Evolutionary conservation across 2,888 invertebrate species (phyloP), one percentile per base, ranked within the genome.

Genomic region (Euplexia lucipara): DNA sequence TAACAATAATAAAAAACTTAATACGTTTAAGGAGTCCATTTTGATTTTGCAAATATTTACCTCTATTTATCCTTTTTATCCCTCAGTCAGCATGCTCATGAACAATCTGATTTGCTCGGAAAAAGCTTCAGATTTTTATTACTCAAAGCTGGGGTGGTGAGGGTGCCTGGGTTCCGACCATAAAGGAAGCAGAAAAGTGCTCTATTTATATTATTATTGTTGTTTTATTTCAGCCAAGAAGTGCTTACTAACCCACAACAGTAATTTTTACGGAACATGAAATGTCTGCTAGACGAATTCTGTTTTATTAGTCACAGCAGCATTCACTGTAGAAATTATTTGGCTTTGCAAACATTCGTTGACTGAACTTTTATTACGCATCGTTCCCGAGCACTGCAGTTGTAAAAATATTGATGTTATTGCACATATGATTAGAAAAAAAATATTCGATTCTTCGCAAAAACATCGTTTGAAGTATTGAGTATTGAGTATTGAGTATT

Each of bases 1-100:
- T n/a, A n/a, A n/a, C n/a, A n/a, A n/a, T n/a, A n/a, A n/a, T n/a
- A n/a, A n/a, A n/a, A n/a, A n/a, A n/a, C n/a, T n/a, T n/a, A n/a
- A n/a, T n/a, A n/a, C n/a, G n/a, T n/a, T n/a, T n/a, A n/a, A n/a
- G n/a, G n/a, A n/a, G n/a, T n/a, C n/a, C n/a, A n/a, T n/a, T n/a
- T n/a, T n/a, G n/a, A n/a, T n/a, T 42, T 20, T 41, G 22, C 53
- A 26, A 48, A 41, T 22, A 45, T 41, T 35, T 52, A 12, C 32
- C 6, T 39, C 37, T 45, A 12, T 58, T 66, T 52, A 32, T 39
- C 39, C 30, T 18, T 45, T 32, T 34, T 6, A 8, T 70, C 45
- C 32, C 63, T 45, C 62, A 30, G 41, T 69, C 69, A 63, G 64
- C 48, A 32, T 49, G 54, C 34, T 34, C 34, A 39, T 42, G 8